phyloP scores from a whole-genome alignment of 2,797 vertebrate species.

The Pseudochirops corinnae region DNA sequence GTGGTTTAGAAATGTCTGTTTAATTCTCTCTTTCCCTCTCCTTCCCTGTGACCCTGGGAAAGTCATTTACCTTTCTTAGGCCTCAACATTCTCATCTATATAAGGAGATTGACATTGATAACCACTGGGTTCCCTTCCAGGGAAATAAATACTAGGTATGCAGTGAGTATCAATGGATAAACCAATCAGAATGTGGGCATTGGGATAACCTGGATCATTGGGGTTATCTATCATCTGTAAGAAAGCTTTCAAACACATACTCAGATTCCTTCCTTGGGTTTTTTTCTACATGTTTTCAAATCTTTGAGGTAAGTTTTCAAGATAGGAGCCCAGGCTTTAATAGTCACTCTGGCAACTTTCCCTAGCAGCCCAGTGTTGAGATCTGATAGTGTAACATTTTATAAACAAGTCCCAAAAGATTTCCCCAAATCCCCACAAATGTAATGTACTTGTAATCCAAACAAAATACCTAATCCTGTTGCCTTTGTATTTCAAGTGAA shows the following conservation, averaged over 20 bases:
- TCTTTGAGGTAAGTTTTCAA: neutral
- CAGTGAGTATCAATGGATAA: neutral
- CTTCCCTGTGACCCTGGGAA: neutral
- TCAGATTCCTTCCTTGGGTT: neutral
- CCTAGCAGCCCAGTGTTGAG: neutral
- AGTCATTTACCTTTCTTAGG: neutral
- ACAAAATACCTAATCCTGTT: conserved; percentile 14
- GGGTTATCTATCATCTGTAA: neutral
- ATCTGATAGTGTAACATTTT: conserved; percentile 43
- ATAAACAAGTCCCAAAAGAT: conserved; percentile 34
- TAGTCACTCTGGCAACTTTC: conserved; percentile 20
- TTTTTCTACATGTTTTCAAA: conserved; percentile 32
- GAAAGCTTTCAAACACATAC: neutral
- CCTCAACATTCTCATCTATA: neutral
- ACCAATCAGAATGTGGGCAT: neutral
- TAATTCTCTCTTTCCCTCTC: neutral
- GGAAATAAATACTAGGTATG: neutral
- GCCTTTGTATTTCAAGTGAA: conserved; percentile 38
- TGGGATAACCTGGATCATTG: neutral
- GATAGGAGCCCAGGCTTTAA: conserved; percentile 34
- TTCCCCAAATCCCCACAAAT: conserved; percentile 22
- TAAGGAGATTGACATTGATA: neutral
- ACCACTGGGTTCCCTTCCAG: neutral
- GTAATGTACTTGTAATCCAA: conserved; percentile 23
- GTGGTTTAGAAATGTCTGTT: neutral